phyloP scores from a whole-genome alignment of 1,140 invertebrate species.

The Ganaspis sp. region DNA sequence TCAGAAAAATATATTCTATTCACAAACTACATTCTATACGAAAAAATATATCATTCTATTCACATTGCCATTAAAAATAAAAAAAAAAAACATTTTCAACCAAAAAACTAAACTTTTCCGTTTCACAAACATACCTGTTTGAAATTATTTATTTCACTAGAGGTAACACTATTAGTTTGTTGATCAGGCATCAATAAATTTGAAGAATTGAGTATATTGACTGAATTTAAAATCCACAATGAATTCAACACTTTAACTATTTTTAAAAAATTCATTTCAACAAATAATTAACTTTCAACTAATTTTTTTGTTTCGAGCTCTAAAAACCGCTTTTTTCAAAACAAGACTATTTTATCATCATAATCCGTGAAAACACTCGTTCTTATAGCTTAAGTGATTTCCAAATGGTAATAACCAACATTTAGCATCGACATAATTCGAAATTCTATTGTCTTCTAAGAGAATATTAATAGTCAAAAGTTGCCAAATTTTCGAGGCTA shows the following conservation, averaged over 20 bases:
- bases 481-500: not conserved
- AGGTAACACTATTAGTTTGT: not conserved
- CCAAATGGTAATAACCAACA: not conserved
- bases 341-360: too few relatives aligned
- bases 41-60: too few relatives aligned
- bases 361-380: not conserved
- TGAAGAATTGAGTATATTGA: slow-evolving; percentile 4
- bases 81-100: too few relatives aligned
- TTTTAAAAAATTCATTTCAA: not conserved
- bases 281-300: not conserved
- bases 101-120: not conserved
- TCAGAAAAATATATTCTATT: too few relatives aligned
- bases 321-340: too few relatives aligned
- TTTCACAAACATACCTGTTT: not conserved
- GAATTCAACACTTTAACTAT: slow-evolving; percentile 11
- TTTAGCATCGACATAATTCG: not conserved
- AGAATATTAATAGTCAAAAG: not conserved
- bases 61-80: too few relatives aligned
- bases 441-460: not conserved
- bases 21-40: too few relatives aligned
- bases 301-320: too few relatives aligned
- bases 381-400: not conserved
- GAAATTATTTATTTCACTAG: not conserved
- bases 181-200: not conserved
- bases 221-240: slow-evolving; percentile 9